Evolutionary conservation across 35 echinoderm and acorn worm genomes (phyloP).

Genomic region (Apostichopus californicus): DNA sequence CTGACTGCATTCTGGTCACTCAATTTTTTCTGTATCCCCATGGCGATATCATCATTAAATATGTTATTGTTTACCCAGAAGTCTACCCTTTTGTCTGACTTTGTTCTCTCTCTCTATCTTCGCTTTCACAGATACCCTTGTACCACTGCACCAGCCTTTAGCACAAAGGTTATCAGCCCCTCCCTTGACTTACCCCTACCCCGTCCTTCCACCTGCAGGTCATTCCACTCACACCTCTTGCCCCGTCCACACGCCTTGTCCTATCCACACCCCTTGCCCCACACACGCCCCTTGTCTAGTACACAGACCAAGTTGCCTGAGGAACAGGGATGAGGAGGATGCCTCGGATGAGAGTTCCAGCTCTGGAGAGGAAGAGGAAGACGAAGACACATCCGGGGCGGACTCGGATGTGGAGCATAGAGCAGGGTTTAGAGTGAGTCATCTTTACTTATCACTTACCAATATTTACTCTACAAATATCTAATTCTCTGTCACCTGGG

Average conservation of each 20-base stretch:
- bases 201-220: constrained; percentile 70
- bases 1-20: too few relatives aligned
- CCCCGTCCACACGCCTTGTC: constrained; percentile 73
- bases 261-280: constrained; percentile 80
- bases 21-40: too few relatives aligned
- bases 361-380: constrained; percentile 52
- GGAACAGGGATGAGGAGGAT: constrained; percentile 5
- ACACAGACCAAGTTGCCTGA: constrained; percentile 58
- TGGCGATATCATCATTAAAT: too few relatives aligned
- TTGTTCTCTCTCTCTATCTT: not conserved
- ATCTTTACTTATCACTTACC: too few relatives aligned
- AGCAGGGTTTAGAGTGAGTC: constrained; percentile 50
- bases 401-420: constrained; percentile 56
- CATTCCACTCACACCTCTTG: constrained; percentile 71
- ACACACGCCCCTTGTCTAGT: constrained; percentile 73
- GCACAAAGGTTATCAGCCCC: constrained; percentile 91
- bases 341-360: constrained; percentile 17
- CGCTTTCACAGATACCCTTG: constrained; percentile 56
- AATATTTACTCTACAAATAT: too few relatives aligned
- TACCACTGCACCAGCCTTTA: constrained; percentile 79
- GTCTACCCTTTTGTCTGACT: not conserved
- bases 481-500: too few relatives aligned
- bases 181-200: constrained; percentile 70
- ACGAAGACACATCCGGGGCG: constrained; percentile 6
- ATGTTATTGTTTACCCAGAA: too few relatives aligned